Percentiles rank a stretch among this genome's conserved stretches.
Conservation (phyloP, 2,113 vertebrate genomes). For the Pteropus alecto region DNA sequence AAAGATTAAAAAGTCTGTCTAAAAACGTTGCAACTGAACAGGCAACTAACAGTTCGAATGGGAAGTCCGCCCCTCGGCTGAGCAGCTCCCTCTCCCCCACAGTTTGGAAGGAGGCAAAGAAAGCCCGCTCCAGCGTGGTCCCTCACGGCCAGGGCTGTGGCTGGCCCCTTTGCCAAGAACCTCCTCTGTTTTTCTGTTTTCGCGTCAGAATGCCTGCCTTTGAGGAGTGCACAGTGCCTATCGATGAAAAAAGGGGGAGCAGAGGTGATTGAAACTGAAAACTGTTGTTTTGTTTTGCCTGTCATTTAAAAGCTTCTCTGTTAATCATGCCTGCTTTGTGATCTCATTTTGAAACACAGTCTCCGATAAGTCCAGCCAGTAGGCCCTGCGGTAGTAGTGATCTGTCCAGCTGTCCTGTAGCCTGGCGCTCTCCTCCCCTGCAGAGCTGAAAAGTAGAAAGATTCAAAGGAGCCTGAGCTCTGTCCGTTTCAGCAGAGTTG, state of each 20-base stretch:
- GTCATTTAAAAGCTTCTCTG: background rate
- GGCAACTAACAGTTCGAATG: too few relatives aligned
- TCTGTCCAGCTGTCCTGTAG: background rate
- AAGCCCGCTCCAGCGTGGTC: background rate
- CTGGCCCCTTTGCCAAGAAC: background rate
- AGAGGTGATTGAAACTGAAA: background rate
- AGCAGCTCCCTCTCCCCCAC: background rate
- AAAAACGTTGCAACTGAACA: background rate
- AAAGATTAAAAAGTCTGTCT: background rate
- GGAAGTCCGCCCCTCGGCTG: too few relatives aligned
- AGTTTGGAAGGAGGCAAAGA: background rate
- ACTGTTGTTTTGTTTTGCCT: background rate
- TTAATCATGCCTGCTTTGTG: background rate
- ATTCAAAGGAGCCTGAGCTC: background rate
- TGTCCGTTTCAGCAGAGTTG: accelerated
- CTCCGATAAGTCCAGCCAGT: background rate
- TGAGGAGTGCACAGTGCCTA: background rate
- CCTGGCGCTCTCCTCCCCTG: background rate
- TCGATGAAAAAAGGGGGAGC: background rate
- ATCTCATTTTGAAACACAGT: background rate
- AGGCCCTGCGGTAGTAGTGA: background rate
- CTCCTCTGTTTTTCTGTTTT: background rate
- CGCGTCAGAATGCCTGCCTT: background rate
- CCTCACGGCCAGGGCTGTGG: background rate
- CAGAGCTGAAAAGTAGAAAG: background rate